These are phyloP conservation scores for Eurytoma californica DNA, from an alignment of 2,888 invertebrate species.

Conservation along the genomic window DNA sequence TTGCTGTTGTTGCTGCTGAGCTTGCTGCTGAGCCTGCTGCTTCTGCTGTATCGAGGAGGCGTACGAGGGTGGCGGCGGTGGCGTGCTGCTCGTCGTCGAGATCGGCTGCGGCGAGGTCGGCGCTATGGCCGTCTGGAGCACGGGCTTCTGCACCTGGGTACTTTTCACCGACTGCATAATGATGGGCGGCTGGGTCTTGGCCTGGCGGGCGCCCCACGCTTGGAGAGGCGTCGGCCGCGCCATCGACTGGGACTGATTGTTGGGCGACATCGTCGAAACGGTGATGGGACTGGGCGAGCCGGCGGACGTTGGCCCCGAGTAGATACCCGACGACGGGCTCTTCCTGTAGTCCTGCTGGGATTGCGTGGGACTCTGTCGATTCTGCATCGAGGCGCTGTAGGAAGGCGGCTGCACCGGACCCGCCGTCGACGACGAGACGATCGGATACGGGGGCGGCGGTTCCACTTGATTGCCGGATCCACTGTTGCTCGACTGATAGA, in stretches of 20 bases:
- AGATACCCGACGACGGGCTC: constrained; percentile 90
- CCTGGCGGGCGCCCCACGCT: constrained; percentile 90
- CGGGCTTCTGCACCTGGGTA: constrained; percentile 96
- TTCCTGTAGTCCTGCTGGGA: constrained; percentile 87
- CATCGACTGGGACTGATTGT: constrained; percentile 78
- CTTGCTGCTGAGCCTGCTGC: constrained; percentile 73
- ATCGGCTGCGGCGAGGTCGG: constrained; percentile 86
- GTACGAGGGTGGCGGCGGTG: constrained; percentile 85
- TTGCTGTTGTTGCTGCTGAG: constrained; percentile 81
- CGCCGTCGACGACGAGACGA: constrained; percentile 77
- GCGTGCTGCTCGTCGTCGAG: constrained; percentile 76
- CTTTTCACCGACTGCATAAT: constrained; percentile 98
- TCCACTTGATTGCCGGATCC: constrained; percentile 71
- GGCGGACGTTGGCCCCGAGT: constrained; percentile 88
- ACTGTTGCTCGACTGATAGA: constrained; percentile 80
- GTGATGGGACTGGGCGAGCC: constrained; percentile 90
- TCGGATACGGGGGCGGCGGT: constrained; percentile 78
- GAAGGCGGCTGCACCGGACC: constrained; percentile 88
- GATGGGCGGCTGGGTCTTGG: constrained; percentile 93
- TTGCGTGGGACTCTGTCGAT: constrained; percentile 90
- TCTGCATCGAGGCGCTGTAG: constrained; percentile 90
- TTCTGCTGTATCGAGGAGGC: constrained; percentile 87
- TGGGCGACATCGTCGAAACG: constrained; percentile 81
- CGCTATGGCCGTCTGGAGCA: constrained; percentile 96
- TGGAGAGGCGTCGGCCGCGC: constrained; percentile 88